Percentiles rank a stretch among this genome's conserved stretches.
Conservation (phyloP, 2,113 vertebrate species). For the Corapipo altera region DNA sequence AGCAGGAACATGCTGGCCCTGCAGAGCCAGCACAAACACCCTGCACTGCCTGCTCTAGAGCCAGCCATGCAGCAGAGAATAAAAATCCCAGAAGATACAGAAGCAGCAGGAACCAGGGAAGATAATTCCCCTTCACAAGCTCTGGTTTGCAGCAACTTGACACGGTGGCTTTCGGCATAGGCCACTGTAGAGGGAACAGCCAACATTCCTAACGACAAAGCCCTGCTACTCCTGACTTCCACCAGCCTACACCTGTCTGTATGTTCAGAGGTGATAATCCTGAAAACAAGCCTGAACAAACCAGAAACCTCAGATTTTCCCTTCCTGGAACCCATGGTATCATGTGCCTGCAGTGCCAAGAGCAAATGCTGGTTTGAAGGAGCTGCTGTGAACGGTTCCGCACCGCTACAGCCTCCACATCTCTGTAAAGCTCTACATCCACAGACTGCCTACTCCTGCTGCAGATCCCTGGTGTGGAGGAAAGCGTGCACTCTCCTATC, state of each 20-base stretch:
- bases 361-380: background rate
- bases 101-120: background rate
- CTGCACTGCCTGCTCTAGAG: background rate
- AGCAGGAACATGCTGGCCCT: background rate
- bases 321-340: background rate
- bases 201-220: background rate
- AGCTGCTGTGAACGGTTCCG: background rate
- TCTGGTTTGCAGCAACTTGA: background rate
- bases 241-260: background rate
- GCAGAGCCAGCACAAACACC: background rate
- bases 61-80: background rate
- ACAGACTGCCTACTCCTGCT: background rate
- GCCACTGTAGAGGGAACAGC: background rate
- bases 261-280: background rate
- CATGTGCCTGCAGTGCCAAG: background rate
- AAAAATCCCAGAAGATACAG: background rate
- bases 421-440: background rate
- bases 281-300: background rate
- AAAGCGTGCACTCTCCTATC: background rate
- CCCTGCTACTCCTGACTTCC: background rate
- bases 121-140: background rate
- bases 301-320: background rate
- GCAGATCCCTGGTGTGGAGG: background rate
- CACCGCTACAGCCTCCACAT: background rate
- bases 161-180: rapidly evolving